Conservation (phyloP, 2,888 invertebrate genomes). For the Choristoneura rosaceana region DNA sequence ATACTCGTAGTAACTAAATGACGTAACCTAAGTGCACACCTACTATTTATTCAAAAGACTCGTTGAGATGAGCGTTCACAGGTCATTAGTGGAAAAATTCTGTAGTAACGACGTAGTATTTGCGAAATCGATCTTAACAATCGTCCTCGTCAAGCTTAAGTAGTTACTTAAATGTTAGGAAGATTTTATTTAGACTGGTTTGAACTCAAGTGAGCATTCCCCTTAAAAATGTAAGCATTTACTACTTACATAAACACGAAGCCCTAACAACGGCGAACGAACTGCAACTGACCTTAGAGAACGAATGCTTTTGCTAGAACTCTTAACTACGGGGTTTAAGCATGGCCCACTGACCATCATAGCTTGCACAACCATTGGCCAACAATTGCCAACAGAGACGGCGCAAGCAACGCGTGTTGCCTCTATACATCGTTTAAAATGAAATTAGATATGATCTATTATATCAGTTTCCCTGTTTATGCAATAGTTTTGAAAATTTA, state of each 20-base stretch:
- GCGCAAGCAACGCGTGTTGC: constrained; percentile 57
- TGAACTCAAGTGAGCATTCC: background rate
- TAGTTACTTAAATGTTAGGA: background rate
- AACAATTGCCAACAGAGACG: constrained; percentile 46
- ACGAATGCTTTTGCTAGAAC: background rate
- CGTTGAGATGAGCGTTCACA: constrained; percentile 8
- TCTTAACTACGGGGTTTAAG: constrained; percentile 54
- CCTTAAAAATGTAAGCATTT: background rate
- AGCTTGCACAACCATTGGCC: constrained; percentile 67
- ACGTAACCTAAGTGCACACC: background rate
- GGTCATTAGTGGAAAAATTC: constrained; percentile 19
- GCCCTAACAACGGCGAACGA: background rate
- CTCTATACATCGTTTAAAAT: constrained; percentile 49
- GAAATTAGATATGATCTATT: constrained; percentile 50
- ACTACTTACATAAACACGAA: background rate
- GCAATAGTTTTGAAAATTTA: background rate
- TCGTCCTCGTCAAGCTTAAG: constrained; percentile 18
- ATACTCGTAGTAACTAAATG: background rate
- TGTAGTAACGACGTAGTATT: constrained; percentile 24
- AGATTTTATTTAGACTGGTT: constrained; percentile 5
- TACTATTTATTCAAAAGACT: constrained; percentile 6
- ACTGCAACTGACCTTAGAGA: background rate
- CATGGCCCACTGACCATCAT: constrained; percentile 63
- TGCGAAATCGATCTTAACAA: constrained; percentile 31
- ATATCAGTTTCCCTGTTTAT: constrained; percentile 48